Evolutionary conservation across 2,888 invertebrate species (phyloP).

Genomic region (Pegoplata infirma): DNA sequence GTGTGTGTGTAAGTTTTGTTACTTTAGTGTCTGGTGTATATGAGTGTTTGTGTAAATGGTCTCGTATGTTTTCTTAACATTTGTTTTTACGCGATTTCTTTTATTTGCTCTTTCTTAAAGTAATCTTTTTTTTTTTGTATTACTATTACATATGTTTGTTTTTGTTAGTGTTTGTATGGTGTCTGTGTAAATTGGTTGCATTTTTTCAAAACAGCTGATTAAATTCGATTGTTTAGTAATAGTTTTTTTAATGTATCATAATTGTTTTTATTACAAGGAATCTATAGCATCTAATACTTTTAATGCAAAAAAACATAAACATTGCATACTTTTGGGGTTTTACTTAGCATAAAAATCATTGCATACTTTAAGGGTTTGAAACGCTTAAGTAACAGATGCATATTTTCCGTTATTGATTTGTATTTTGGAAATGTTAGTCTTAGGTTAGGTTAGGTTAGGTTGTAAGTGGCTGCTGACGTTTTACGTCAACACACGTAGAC

Average conservation of each 20-base stretch:
- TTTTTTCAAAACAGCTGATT: conserved; percentile 58
- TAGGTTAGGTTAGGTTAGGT: too few species aligned
- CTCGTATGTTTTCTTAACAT: conserved; percentile 48
- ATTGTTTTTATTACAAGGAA: too few species aligned
- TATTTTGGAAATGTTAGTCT: too few species aligned
- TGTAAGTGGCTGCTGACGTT: too few species aligned
- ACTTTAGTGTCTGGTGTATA: too few species aligned
- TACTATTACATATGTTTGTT: conserved; percentile 18
- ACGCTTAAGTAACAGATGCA: too few species aligned
- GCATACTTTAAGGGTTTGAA: conserved; percentile 18
- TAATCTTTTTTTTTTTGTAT: conserved; percentile 37
- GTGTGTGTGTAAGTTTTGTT: conserved; percentile 27
- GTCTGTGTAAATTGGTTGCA: conserved; percentile 10
- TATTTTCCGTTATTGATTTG: too few species aligned
- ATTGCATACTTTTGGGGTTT: neutral
- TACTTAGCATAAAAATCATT: neutral
- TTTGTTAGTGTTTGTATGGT: neutral
- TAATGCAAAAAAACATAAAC: neutral
- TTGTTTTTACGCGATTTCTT: conserved; percentile 50
- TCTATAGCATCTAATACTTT: too few species aligned
- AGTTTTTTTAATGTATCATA: neutral
- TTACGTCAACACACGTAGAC: too few species aligned
- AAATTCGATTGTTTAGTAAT: conserved; percentile 4
- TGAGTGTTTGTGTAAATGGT: conserved; percentile 10
- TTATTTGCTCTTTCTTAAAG: conserved; percentile 54